Base-by-base conservation (phyloP, 2,797 vertebrate species). In the Gephyroberyx darwinii region DNA sequence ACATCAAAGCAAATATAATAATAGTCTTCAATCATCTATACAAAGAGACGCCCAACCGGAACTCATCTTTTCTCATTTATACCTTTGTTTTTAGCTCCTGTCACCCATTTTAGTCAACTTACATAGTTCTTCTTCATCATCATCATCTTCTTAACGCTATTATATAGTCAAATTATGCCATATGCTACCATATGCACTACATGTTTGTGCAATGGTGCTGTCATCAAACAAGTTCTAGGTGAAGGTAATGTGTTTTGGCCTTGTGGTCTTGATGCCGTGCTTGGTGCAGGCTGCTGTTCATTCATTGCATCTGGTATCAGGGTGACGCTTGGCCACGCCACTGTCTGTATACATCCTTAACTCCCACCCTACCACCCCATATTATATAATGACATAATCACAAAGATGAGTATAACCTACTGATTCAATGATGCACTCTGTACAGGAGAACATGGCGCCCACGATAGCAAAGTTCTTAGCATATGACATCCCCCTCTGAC, bases 401-500 rank as follows among this genome's bases (percentile, higher is more conserved):
- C 37, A 8, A 9, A 10, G 37, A 10, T 12, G 37, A 20, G n/a
- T 31, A 16, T 33, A 17, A 95, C 97, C 88, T 93, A 99, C 98
- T 53, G 98, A 98, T 90, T 99, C 98, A 2, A 99, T 97, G 67
- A 99, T 71, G 67, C 98, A 99, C 78, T 99, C 98, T 0, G 96
- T 98, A 78, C 96, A 99, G 56, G 98, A 99, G 89, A 99, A 99
- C 96, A 99, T 98, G 65, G 98, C 98, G 0, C 98, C 98, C 65
- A 99, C 95, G 0, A 99, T 96, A 73, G 98, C 98, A 0, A 99
- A 99, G 89, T 99, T 99, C 89, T 99, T 99, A 65, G 98, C 98
- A 0, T 99, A 99, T 5, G 98, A 99, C 91, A 99, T 95, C 74
- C 98, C 97, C 81, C 98, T 92, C 89, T 99, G 96, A 0, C 98